Evolutionary conservation across 2,113 vertebrate genomes (phyloP).

Genomic region (Crotophaga sulcirostris): DNA sequence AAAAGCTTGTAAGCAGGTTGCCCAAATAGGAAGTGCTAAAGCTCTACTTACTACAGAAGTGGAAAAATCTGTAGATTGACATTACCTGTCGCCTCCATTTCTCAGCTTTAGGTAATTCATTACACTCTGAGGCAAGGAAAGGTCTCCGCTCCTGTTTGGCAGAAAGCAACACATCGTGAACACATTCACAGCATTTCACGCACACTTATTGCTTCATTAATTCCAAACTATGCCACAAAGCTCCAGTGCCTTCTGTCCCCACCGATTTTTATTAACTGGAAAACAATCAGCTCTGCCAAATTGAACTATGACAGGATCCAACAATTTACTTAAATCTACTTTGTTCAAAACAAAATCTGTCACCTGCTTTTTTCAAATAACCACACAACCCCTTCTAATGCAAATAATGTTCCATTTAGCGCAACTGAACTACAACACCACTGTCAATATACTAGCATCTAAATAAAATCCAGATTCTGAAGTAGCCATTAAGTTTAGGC

Average conservation of each 20-base stretch:
- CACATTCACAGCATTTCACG: background rate
- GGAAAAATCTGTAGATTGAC: background rate
- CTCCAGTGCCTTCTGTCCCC: background rate
- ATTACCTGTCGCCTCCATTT: slow-evolving; percentile 95
- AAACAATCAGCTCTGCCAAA: background rate
- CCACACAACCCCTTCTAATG: background rate
- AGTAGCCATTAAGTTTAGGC: background rate
- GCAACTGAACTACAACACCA: background rate
- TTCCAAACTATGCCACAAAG: background rate
- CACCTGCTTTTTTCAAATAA: background rate
- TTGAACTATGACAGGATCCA: background rate
- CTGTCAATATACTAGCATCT: background rate
- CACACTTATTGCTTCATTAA: background rate
- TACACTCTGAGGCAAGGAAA: slow-evolving; percentile 94
- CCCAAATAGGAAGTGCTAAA: background rate
- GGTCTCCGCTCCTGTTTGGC: slow-evolving; percentile 88
- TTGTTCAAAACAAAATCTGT: background rate
- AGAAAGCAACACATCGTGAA: background rate
- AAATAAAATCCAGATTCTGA: background rate
- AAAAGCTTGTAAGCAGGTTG: background rate
- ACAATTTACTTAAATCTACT: background rate
- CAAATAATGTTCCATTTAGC: accelerated
- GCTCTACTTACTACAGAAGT: accelerated
- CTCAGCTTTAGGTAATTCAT: slow-evolving; percentile 94
- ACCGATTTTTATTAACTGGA: accelerated